Conservation (phyloP, 2,888 invertebrate genomes). For the Stramonita haemastoma region DNA sequence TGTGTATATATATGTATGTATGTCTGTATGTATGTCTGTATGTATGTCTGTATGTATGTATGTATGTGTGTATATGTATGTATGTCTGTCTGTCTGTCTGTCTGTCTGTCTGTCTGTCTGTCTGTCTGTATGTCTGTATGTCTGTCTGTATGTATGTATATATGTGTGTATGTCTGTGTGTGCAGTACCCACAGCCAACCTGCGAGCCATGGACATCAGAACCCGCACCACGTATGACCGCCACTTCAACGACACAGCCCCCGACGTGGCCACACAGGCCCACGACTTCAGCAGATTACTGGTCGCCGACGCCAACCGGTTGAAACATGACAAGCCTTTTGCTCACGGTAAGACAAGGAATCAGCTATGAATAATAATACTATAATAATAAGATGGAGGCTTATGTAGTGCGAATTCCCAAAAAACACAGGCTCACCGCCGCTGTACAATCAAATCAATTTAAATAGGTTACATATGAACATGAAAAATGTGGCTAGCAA, state of each 20-base stretch:
- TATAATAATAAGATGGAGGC: too few species aligned
- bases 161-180: slow-evolving; percentile 16
- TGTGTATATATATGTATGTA: neutral
- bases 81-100: slow-evolving; percentile 2
- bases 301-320: slow-evolving; percentile 60
- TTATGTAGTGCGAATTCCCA: too few species aligned
- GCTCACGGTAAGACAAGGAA: slow-evolving; percentile 55
- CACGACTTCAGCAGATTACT: slow-evolving; percentile 62
- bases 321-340: slow-evolving; percentile 56
- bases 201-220: slow-evolving; percentile 50
- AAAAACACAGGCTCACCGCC: too few species aligned
- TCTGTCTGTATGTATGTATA: slow-evolving; percentile 29
- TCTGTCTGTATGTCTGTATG: slow-evolving; percentile 1
- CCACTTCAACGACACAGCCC: slow-evolving; percentile 68
- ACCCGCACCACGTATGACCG: slow-evolving; percentile 70
- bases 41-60: neutral
- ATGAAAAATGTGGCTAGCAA: too few species aligned
- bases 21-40: neutral
- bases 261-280: slow-evolving; percentile 59
- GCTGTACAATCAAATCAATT: too few species aligned
- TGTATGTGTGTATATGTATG: neutral
- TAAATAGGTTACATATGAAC: too few species aligned
- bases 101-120: slow-evolving; percentile 11
- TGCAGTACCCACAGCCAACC: slow-evolving; percentile 58
- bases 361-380: too few species aligned